These are phyloP conservation scores for Synanthedon andrenaeformis DNA, from an alignment of 2,888 invertebrate species.

Conservation along the genomic window DNA sequence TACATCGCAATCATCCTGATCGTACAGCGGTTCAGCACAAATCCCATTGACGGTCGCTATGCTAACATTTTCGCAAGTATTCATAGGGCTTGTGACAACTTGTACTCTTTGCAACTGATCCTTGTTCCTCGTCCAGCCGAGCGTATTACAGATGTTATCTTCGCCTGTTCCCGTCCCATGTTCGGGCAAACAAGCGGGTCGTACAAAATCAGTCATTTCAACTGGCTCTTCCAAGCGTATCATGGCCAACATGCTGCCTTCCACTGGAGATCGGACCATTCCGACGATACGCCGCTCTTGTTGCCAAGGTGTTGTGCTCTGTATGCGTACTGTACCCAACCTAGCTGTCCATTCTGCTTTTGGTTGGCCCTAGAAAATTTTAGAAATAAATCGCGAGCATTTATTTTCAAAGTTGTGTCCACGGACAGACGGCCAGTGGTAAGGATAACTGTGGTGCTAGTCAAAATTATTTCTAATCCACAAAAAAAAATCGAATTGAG, in stretches of 20 bases:
- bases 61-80: conserved; percentile 86
- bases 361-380: conserved; percentile 76
- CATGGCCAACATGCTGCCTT: conserved; percentile 86
- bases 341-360: conserved; percentile 89
- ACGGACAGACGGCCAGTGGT: too few species aligned
- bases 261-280: conserved; percentile 90
- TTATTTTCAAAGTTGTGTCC: too few species aligned
- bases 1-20: conserved; percentile 86
- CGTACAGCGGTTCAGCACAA: conserved; percentile 84
- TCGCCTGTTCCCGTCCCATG: conserved; percentile 37
- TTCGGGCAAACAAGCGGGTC: conserved; percentile 84
- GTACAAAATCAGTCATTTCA: conserved; percentile 82
- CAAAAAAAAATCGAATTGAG: too few species aligned
- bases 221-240: conserved; percentile 83
- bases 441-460: too few species aligned
- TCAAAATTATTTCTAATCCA: too few species aligned
- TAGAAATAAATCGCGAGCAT: too few species aligned
- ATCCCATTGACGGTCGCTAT: conserved; percentile 86
- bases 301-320: conserved; percentile 88
- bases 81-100: conserved; percentile 80
- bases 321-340: conserved; percentile 80
- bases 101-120: conserved; percentile 86
- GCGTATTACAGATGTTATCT: conserved; percentile 77
- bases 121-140: conserved; percentile 88
- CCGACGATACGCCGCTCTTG: conserved; percentile 86